phyloP scores from a whole-genome alignment of 2,113 vertebrate genomes.

The Grammomys surdaster region DNA sequence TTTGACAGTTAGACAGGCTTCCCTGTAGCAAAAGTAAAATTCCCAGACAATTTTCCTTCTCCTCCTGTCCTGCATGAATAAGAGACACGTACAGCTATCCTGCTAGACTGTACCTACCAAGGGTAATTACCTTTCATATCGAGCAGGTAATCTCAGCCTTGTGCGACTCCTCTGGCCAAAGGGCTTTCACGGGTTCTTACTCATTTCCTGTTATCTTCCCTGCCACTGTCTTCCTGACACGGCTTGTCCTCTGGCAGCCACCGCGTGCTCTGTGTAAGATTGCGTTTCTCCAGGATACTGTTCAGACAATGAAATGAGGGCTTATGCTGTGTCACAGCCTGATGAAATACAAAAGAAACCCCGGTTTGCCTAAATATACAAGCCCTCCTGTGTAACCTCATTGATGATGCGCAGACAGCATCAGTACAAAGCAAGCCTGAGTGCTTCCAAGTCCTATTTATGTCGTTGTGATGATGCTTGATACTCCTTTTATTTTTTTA shows the following conservation, averaged over 20 bases:
- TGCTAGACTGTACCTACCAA: constrained; percentile 15
- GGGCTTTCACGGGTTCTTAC: background rate
- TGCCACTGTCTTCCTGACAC: background rate
- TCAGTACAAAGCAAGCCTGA: background rate
- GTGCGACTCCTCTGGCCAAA: constrained; percentile 12
- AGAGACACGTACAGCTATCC: background rate
- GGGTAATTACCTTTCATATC: constrained; percentile 45
- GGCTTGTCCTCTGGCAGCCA: background rate
- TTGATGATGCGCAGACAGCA: background rate
- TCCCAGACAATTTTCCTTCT: background rate
- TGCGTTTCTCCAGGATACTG: background rate
- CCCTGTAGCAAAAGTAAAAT: constrained; percentile 10
- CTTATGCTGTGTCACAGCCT: constrained; percentile 25
- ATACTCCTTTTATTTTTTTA: constrained; percentile 32
- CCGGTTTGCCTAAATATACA: background rate
- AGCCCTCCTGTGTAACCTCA: constrained; percentile 12
- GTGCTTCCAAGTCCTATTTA: constrained; percentile 4
- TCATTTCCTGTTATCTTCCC: constrained; percentile 11
- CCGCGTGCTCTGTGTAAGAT: background rate
- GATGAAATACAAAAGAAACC: constrained; percentile 32
- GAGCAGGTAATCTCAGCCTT: background rate
- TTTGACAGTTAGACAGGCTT: constrained; percentile 39
- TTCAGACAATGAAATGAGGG: background rate
- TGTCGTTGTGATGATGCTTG: constrained; percentile 21
- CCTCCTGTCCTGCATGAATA: background rate